Evolutionary conservation across 2,797 vertebrate species (phyloP).

Genomic region (Iguana delicatissima): DNA sequence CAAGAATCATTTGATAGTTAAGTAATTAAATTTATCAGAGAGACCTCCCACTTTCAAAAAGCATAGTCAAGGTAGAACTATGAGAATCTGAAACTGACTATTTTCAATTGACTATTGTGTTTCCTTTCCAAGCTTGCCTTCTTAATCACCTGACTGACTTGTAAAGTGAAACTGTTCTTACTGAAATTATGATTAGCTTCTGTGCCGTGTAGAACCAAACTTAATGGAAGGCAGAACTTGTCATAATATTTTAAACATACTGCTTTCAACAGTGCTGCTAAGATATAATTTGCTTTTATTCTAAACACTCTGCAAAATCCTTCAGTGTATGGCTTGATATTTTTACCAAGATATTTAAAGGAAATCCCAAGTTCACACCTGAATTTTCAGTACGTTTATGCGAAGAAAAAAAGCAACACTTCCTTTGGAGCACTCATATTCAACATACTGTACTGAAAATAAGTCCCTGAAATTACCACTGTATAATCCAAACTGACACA

Average conservation of each 20-base stretch:
- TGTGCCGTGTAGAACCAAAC: neutral
- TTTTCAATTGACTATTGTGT: neutral
- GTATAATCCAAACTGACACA: constrained; percentile 23
- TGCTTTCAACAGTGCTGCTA: constrained; percentile 5
- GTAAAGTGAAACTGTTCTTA: neutral
- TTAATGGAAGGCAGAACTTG: constrained; percentile 12
- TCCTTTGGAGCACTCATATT: neutral
- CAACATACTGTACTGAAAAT: neutral
- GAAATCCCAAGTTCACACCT: neutral
- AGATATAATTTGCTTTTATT: constrained; percentile 1
- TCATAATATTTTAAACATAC: constrained; percentile 1
- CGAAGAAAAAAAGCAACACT: neutral
- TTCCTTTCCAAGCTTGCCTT: accelerated
- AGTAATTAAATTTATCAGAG: constrained; percentile 25
- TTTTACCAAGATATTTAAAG: neutral
- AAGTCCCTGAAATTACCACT: neutral
- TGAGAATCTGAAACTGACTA: neutral
- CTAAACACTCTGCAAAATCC: constrained; percentile 17
- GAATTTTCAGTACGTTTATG: neutral
- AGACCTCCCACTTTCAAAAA: neutral
- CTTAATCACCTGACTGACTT: neutral
- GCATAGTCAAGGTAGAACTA: neutral
- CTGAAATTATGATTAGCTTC: constrained; percentile 28
- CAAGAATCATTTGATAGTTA: constrained; percentile 1
- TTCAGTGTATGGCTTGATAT: neutral